These are phyloP conservation scores for Apistogramma diplotaenia DNA, from an alignment of 2,113 vertebrate species.

Conservation along the genomic window DNA sequence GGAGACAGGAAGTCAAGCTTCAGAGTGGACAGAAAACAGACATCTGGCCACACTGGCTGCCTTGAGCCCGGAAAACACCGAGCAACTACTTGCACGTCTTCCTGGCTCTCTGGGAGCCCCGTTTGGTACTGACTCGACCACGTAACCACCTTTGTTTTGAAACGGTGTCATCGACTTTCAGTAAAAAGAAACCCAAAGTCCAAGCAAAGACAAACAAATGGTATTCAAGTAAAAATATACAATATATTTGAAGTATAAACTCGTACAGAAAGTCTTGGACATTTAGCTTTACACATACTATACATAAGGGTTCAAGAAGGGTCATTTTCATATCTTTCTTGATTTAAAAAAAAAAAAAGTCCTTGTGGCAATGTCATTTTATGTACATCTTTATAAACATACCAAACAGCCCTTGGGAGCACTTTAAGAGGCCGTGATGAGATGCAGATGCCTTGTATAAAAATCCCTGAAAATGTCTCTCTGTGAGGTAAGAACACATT, in stretches of 20 bases:
- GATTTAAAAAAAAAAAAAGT: conserved; percentile 65
- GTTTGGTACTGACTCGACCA: conserved; percentile 1
- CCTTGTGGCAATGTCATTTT: conserved; percentile 42
- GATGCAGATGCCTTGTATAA: conserved; percentile 61
- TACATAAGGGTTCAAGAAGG: conserved; percentile 59
- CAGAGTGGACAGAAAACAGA: conserved; percentile 44
- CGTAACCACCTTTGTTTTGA: not conserved
- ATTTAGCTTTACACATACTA: conserved; percentile 66
- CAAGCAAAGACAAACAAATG: conserved; percentile 18
- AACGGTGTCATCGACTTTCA: not conserved
- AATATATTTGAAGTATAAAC: conserved; percentile 77
- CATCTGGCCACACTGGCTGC: conserved; percentile 56
- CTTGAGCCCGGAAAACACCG: not conserved
- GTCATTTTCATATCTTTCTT: conserved; percentile 67
- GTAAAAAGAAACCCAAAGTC: not conserved
- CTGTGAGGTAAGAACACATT: conserved; percentile 72
- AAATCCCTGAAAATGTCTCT: conserved; percentile 75
- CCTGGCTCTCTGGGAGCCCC: not conserved
- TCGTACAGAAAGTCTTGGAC: conserved; percentile 73
- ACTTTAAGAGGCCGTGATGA: conserved; percentile 63
- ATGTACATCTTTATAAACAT: conserved; percentile 69
- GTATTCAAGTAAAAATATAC: conserved; percentile 75
- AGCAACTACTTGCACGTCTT: not conserved
- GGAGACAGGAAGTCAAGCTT: conserved; percentile 62
- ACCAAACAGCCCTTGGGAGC: conserved; percentile 67